These are phyloP conservation scores for Antedon mediterranea DNA, from an alignment of 53 echinoderm and acorn worm genomes.

Conservation along the genomic window DNA sequence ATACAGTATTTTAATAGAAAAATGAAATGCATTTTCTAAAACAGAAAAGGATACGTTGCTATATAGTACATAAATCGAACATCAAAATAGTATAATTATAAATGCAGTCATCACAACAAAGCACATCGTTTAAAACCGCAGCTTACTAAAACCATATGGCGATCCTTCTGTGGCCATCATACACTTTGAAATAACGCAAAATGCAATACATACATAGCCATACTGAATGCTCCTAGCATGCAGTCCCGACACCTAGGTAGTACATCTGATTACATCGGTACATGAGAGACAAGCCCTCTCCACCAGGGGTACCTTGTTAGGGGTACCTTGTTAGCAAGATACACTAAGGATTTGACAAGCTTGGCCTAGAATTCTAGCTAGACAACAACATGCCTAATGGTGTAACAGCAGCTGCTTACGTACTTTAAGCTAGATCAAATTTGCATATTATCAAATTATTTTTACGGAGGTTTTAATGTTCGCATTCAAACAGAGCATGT, in stretches of 20 bases:
- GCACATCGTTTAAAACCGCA: neutral
- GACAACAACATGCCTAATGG: neutral
- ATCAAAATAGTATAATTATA: too few species aligned
- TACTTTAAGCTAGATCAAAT: neutral
- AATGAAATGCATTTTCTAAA: too few species aligned
- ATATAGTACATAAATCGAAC: too few species aligned
- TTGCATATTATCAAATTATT: neutral
- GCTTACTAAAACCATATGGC: neutral
- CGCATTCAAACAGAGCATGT: neutral
- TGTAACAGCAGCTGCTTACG: neutral
- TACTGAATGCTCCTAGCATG: neutral
- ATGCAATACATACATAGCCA: conserved; percentile 1
- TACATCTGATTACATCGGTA: neutral
- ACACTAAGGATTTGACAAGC: neutral
- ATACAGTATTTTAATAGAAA: too few species aligned
- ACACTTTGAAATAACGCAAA: neutral
- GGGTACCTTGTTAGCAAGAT: neutral
- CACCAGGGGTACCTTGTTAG: neutral
- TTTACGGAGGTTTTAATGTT: neutral
- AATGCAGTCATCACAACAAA: neutral
- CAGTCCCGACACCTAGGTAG: neutral
- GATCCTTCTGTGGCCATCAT: neutral
- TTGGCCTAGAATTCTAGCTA: neutral
- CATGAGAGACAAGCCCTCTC: neutral
- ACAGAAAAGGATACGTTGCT: too few species aligned